These are phyloP conservation scores for Salvelinus fontinalis DNA, from an alignment of 2,113 vertebrate genomes.

Conservation along the genomic window DNA sequence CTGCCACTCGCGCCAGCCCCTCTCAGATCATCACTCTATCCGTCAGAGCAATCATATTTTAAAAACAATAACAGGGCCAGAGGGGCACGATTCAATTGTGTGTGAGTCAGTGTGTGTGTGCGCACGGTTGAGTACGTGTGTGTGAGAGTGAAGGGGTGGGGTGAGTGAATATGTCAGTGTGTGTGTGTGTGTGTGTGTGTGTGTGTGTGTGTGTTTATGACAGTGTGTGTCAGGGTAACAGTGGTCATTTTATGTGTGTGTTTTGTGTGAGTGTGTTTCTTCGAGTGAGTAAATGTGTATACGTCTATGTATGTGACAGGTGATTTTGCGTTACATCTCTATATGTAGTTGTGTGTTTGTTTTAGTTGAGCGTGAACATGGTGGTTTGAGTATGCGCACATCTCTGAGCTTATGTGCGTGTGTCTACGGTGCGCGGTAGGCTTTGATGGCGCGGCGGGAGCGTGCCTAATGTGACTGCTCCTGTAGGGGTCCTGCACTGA, in stretches of 20 bases:
- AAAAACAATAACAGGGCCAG: conserved; percentile 76
- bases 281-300: background rate
- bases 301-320: conserved; percentile 23
- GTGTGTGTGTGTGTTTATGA: no score
- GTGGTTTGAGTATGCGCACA: conserved; percentile 23
- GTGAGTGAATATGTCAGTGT: no score
- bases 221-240: no score
- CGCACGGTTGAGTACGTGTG: no score
- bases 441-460: conserved; percentile 77
- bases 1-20: conserved; percentile 73
- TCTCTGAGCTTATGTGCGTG: conserved; percentile 34
- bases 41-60: conserved; percentile 74
- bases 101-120: no score
- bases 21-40: conserved; percentile 80
- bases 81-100: conserved; percentile 56
- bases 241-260: no score
- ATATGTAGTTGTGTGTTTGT: conserved; percentile 50
- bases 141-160: no score
- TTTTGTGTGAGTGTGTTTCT: no score
- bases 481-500: conserved; percentile 60
- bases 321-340: conserved; percentile 43
- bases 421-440: conserved; percentile 32
- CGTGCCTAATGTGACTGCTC: conserved; percentile 67
- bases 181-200: no score
- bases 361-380: conserved; percentile 41